phyloP scores from a whole-genome alignment of 2,113 vertebrate species.

The Rhynchomys soricoides region DNA sequence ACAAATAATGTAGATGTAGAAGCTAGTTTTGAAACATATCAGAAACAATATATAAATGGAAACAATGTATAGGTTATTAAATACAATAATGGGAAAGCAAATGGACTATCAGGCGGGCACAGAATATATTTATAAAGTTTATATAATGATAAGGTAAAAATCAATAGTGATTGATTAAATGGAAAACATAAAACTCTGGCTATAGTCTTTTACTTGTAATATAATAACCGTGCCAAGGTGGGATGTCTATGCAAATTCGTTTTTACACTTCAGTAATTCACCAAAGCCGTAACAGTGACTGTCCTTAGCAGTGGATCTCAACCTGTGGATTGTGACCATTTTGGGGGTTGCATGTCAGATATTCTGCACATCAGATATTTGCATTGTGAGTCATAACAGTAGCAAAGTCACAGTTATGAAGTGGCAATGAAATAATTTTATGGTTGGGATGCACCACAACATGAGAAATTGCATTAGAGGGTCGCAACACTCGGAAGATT shows the following conservation, averaged over 20 bases:
- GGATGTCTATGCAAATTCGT: not conserved
- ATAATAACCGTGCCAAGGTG: not conserved
- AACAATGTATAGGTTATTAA: not conserved
- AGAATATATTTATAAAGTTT: slow-evolving; percentile 15
- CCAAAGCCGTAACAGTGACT: not conserved
- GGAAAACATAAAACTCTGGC: not conserved
- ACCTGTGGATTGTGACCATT: not conserved
- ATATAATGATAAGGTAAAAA: not conserved
- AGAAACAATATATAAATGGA: not conserved
- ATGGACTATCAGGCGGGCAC: not conserved
- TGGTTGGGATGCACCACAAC: not conserved
- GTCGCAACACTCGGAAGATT: not conserved
- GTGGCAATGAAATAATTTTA: not conserved
- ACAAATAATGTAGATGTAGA: not conserved
- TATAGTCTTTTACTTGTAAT: not conserved
- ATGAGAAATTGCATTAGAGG: not conserved
- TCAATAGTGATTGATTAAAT: not conserved
- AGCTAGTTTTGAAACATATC: not conserved
- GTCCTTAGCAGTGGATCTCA: not conserved
- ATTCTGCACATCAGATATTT: not conserved
- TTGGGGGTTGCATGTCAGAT: not conserved
- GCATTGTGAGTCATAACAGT: too few species aligned
- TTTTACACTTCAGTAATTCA: slow-evolving; percentile 2
- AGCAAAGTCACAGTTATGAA: not conserved
- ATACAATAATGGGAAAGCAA: not conserved